Conservation (phyloP, 2,888 invertebrate species). For the Morinoia aosen region DNA sequence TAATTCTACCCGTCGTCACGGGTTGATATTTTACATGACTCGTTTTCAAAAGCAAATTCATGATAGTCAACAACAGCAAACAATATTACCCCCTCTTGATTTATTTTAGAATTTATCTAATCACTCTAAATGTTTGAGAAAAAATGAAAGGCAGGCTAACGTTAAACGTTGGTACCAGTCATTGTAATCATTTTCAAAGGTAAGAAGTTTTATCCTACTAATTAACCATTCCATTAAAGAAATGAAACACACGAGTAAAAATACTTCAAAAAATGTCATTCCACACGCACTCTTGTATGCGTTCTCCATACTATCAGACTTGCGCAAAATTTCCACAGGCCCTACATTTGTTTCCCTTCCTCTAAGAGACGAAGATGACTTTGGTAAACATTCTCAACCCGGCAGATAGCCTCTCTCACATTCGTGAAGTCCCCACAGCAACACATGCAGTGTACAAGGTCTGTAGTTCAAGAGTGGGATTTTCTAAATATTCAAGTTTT, state of each 20-base stretch:
- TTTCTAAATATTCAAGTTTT: no score
- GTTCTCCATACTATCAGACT: not conserved
- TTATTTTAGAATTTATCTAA: not conserved
- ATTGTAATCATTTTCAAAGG: not conserved
- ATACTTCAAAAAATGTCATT: not conserved
- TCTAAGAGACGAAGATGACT: not conserved
- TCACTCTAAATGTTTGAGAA: not conserved
- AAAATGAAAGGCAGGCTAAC: not conserved
- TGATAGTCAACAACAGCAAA: not conserved
- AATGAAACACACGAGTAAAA: not conserved
- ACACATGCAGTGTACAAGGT: not conserved
- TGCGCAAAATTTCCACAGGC: no score
- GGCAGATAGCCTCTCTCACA: not conserved
- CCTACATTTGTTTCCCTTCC: not conserved
- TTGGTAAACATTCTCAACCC: not conserved
- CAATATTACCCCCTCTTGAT: not conserved
- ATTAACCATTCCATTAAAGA: not conserved
- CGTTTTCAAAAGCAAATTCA: not conserved
- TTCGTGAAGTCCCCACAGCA: not conserved
- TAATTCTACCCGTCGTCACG: no score
- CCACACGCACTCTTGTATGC: not conserved
- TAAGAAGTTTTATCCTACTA: not conserved
- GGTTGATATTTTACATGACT: not conserved
- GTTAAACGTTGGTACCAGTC: not conserved
- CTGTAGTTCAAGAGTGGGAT: not conserved